A percentile compares a stretch with the other conserved stretches of the same genome.
phyloP scores from a whole-genome alignment of 2,113 vertebrate species.

The Alligator mississippiensis region DNA sequence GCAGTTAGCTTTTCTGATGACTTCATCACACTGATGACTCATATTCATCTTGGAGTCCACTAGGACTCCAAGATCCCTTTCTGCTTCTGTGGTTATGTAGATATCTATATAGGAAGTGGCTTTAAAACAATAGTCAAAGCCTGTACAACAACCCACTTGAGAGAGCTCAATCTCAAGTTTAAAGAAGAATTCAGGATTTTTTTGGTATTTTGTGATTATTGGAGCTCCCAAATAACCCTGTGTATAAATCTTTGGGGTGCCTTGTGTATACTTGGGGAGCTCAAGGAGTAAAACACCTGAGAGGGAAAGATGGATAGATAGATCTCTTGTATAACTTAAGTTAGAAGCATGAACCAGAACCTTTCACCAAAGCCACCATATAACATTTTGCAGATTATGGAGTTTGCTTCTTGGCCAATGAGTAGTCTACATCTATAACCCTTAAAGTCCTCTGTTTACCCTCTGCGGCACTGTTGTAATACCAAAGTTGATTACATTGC shows the following conservation, averaged over 20 bases:
- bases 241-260: background rate
- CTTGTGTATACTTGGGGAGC: background rate
- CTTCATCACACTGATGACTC: no score
- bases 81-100: background rate
- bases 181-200: background rate
- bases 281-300: no score
- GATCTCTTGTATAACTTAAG: background rate
- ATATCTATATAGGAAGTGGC: background rate
- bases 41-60: no score
- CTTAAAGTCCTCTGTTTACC: background rate
- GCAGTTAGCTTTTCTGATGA: no score
- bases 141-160: background rate
- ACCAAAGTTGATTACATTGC: background rate
- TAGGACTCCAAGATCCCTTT: no score
- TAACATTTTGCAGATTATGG: background rate
- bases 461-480: background rate
- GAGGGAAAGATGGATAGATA: no score
- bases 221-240: background rate
- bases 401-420: background rate
- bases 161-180: background rate
- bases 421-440: background rate
- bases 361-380: background rate
- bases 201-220: background rate
- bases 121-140: background rate
- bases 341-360: background rate